Conservation (phyloP, 1,140 invertebrate genomes). For the Drosophila kikkawai region DNA sequence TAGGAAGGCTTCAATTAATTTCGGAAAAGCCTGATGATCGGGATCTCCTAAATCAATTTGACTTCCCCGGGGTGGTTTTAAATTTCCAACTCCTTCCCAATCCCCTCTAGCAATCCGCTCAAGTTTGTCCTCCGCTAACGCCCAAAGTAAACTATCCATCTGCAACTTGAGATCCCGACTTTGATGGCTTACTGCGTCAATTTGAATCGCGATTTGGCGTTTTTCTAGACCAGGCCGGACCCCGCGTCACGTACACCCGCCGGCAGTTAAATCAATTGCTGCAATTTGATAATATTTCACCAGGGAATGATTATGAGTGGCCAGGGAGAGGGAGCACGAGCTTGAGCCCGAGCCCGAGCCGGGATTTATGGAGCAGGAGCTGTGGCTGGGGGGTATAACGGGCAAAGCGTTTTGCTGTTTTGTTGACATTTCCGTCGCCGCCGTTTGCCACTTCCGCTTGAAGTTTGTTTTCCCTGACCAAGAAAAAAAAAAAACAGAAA, state of each 20-base stretch:
- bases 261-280: slow-evolving; percentile 80
- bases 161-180: slow-evolving; percentile 45
- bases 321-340: slow-evolving; percentile 13
- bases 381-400: neutral
- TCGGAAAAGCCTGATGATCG: slow-evolving; percentile 8
- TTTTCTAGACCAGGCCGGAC: slow-evolving; percentile 24
- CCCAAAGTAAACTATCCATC: slow-evolving; percentile 42
- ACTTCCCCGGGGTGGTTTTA: slow-evolving; percentile 1
- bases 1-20: slow-evolving; percentile 6
- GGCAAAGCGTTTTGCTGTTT: slow-evolving; percentile 61
- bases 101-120: slow-evolving; percentile 3
- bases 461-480: slow-evolving; percentile 63
- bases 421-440: slow-evolving; percentile 78
- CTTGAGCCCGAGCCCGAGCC: slow-evolving; percentile 7
- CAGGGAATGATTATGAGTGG: slow-evolving; percentile 77
- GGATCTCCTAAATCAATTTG: slow-evolving; percentile 30
- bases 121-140: slow-evolving; percentile 4
- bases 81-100: neutral
- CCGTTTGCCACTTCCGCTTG: slow-evolving; percentile 67
- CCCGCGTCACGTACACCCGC: slow-evolving; percentile 59
- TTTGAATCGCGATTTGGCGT: slow-evolving; percentile 42
- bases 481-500: slow-evolving; percentile 1
- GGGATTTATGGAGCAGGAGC: slow-evolving; percentile 35
- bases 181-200: slow-evolving; percentile 48
- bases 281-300: slow-evolving; percentile 83